phyloP scores from a whole-genome alignment of 2,797 vertebrate genomes.

The Iguana delicatissima region DNA sequence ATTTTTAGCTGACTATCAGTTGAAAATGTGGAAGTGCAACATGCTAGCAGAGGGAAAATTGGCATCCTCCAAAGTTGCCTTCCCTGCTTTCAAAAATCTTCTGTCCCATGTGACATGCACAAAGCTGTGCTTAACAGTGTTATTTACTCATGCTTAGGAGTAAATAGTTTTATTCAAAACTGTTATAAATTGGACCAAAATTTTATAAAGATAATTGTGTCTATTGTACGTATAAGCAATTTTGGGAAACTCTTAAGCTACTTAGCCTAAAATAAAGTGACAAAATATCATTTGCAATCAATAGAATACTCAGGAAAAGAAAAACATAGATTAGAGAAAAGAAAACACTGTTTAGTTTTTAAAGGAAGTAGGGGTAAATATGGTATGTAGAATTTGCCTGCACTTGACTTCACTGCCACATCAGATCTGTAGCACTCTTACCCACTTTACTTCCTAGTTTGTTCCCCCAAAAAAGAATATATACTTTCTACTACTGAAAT shows the following conservation, averaged over 20 bases:
- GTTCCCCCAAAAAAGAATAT: not conserved
- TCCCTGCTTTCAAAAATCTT: not conserved
- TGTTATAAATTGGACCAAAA: not conserved
- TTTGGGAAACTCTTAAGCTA: not conserved
- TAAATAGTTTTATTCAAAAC: not conserved
- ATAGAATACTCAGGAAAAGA: not conserved
- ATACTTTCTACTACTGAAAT: not conserved
- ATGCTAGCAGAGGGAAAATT: too few relatives aligned
- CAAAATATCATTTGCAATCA: slow-evolving; percentile 40
- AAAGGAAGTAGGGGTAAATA: not conserved
- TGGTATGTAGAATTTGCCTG: not conserved
- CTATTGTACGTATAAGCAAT: not conserved
- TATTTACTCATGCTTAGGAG: not conserved
- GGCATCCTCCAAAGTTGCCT: too few relatives aligned
- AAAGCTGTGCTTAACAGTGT: not conserved
- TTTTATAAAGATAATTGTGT: slow-evolving; percentile 7
- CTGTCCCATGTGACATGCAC: fast-evolving
- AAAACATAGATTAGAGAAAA: not conserved
- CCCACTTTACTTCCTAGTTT: not conserved
- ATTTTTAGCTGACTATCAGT: too few relatives aligned
- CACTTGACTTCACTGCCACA: not conserved
- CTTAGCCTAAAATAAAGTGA: slow-evolving; percentile 52
- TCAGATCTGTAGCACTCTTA: too few relatives aligned
- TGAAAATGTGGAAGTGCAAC: too few relatives aligned
- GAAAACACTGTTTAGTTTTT: not conserved